Conservation (phyloP, 1,140 invertebrate species). For the Bombus pyrosoma region DNA sequence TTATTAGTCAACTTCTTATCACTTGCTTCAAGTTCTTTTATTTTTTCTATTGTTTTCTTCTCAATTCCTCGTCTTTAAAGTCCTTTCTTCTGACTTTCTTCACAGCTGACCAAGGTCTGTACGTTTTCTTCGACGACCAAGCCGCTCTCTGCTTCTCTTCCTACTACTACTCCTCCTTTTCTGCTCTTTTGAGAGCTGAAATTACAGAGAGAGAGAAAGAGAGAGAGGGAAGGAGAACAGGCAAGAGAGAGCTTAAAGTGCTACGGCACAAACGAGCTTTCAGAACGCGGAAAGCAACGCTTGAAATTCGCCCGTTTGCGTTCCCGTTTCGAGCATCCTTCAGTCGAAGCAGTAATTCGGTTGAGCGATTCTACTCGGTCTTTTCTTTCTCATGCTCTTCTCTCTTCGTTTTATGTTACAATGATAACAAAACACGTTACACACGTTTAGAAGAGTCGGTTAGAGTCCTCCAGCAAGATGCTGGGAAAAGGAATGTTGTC, state of each 20-base stretch:
- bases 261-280: conserved; percentile 11
- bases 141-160: background rate
- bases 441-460: background rate
- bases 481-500: background rate
- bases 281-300: conserved; percentile 54
- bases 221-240: background rate
- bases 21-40: background rate
- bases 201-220: background rate
- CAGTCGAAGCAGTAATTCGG: conserved; percentile 35
- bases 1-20: background rate
- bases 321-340: conserved; percentile 36
- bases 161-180: background rate
- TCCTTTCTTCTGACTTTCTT: background rate
- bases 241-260: background rate
- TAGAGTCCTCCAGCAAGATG: background rate
- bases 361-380: conserved; percentile 23
- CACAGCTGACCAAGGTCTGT: conserved; percentile 5
- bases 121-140: conserved; percentile 1
- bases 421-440: conserved; percentile 5
- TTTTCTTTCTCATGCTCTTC: background rate
- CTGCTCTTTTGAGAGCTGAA: background rate
- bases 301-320: conserved; percentile 48
- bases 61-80: background rate
- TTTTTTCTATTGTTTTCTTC: background rate
- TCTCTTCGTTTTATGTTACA: background rate